Evolutionary conservation across 2,888 invertebrate genomes (phyloP).

Genomic region (Tetropium fuscum): DNA sequence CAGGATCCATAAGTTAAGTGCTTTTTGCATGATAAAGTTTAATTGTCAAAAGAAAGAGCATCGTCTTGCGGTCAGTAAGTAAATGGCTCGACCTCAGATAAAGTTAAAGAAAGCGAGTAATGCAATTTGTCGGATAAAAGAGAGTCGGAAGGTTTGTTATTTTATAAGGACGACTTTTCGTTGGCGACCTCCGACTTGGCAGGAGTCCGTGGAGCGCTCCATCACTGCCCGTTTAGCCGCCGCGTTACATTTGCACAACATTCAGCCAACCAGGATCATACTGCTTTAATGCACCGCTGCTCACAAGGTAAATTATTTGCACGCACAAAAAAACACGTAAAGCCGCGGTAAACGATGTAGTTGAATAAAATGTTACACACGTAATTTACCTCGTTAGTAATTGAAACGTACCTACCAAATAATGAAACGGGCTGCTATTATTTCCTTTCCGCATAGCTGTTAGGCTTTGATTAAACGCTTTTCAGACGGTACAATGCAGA

Average conservation of each 20-base stretch:
- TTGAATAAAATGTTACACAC: conserved; percentile 58
- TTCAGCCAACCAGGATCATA: conserved; percentile 53
- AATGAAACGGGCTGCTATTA: conserved; percentile 1
- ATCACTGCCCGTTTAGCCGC: conserved; percentile 60
- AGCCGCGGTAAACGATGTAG: conserved; percentile 59
- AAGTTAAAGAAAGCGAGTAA: conserved; percentile 41
- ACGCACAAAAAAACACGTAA: conserved; percentile 56
- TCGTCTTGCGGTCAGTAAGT: conserved; percentile 51
- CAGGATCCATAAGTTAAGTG: conserved; percentile 29
- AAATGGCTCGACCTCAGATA: conserved; percentile 45
- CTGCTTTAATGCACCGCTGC: conserved; percentile 60
- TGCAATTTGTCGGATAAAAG: conserved; percentile 37
- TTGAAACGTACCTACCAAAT: conserved; percentile 38
- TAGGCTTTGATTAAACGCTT: too few species aligned
- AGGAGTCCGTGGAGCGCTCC: conserved; percentile 51
- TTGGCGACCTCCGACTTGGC: conserved; percentile 44
- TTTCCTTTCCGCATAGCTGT: too few species aligned
- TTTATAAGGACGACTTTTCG: conserved; percentile 21
- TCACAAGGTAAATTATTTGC: conserved; percentile 61
- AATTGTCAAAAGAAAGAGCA: conserved; percentile 39
- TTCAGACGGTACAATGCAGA: too few species aligned
- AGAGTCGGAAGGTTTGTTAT: conserved; percentile 27
- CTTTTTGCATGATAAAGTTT: conserved; percentile 42
- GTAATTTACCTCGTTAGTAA: conserved; percentile 46
- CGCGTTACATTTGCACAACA: conserved; percentile 60